A percentile compares a stretch with the other conserved stretches of the same genome.
These are phyloP conservation scores for Chorisops tibialis DNA, from an alignment of 2,888 invertebrate genomes.

Conservation along the genomic window DNA sequence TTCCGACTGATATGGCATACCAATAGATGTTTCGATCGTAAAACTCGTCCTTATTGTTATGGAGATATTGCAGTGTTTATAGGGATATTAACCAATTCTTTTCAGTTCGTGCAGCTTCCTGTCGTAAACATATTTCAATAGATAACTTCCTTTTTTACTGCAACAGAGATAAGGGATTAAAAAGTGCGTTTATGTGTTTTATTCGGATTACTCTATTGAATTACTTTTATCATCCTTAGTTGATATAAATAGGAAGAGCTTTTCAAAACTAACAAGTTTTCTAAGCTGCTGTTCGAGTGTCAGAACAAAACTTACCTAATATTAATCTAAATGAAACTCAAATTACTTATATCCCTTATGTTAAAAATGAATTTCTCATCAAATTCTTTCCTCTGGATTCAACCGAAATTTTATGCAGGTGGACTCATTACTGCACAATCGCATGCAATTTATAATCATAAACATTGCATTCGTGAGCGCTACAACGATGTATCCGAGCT, in stretches of 20 bases:
- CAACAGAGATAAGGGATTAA: no score
- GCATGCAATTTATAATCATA: constrained; percentile 7
- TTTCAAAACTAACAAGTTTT: no score
- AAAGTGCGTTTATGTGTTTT: no score
- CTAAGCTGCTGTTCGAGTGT: no score
- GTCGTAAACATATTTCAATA: constrained; percentile 30
- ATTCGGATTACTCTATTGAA: no score
- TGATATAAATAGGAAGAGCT: no score
- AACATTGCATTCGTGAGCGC: neutral
- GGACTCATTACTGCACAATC: neutral
- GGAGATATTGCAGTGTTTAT: constrained; percentile 25
- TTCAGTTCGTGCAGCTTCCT: constrained; percentile 13
- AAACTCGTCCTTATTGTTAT: constrained; percentile 21
- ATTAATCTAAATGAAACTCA: no score
- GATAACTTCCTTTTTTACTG: constrained; percentile 21
- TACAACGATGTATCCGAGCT: constrained; percentile 6
- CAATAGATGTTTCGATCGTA: constrained; percentile 29
- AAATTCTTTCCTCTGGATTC: neutral
- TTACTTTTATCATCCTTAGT: no score
- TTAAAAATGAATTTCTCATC: no score
- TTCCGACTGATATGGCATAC: constrained; percentile 28
- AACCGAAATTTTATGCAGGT: neutral
- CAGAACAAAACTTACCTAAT: no score
- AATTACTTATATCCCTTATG: no score
- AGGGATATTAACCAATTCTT: constrained; percentile 26